Base-by-base conservation (phyloP, 2,797 vertebrate species). In the Pristis pectinata region DNA sequence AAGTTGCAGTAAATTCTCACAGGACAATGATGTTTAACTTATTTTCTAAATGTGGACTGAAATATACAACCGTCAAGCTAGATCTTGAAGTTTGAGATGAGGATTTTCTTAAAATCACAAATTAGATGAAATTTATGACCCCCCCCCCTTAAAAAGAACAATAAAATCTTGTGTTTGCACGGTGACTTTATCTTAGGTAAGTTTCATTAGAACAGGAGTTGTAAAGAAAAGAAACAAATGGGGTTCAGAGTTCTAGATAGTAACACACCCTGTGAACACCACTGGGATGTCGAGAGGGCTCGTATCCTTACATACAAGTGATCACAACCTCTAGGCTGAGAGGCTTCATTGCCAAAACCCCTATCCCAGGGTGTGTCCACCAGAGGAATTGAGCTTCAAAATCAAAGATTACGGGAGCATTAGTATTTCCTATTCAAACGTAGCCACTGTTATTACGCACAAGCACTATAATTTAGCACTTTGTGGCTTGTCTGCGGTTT, bases 401-500 rank as follows among this genome's bases (percentile, higher is more conserved):
- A 87, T 61, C 49, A 64, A 15, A 85, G 53, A 5, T 87, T 87
- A 56, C 56, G 83, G 15, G 30, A 87, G 27, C 59, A n/a, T n/a
- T 61, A 61, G 27, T 87, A 34, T 34, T 87, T 87, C 30, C 30
- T 87, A 87, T 34, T 87, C 34, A 87, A 87, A 34, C 30, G 10
- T 15, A 59, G 53, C 56, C 83, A 59, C 83, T 87, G 53, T n/a
- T 61, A 87, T 87, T 87, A 59, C 83, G 4, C 56, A 59, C 27
- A 87, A 7, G 13, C 53, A 34, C 53, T 87, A 53, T 61, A 59
- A 87, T 87, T 87, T 59, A 13, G 30, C 56, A 87, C 53, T 61
- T 87, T 59, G 83, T 87, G 83, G 53, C 17, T n/a, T 87, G 83
- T 34, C 83, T 85, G 82, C 13, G 49, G 49, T 85, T 85, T 53